Evolutionary conservation across 2,797 vertebrate species (phyloP).

Genomic region (Enteromius radiatus): DNA sequence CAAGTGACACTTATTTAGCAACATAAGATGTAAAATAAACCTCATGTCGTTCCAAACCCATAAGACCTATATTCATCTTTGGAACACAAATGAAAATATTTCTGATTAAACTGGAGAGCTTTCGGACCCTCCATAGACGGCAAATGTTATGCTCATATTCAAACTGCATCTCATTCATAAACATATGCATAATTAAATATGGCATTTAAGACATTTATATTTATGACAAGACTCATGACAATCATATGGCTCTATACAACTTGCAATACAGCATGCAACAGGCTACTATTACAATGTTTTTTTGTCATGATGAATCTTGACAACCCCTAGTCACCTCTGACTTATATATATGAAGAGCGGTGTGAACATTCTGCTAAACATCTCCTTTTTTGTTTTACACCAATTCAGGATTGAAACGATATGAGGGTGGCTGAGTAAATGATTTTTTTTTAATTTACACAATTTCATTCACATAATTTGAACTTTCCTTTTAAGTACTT

Average conservation of each 20-base stretch:
- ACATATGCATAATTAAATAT: neutral
- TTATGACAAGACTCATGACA: neutral
- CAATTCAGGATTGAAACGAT: neutral
- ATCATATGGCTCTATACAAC: neutral
- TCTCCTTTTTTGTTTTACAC: neutral
- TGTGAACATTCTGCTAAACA: neutral
- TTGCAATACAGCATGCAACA: neutral
- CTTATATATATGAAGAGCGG: neutral
- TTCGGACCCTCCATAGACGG: neutral
- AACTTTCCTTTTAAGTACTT: conserved; percentile 1
- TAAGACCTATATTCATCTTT: neutral
- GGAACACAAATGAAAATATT: neutral
- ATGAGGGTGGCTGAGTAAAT: neutral
- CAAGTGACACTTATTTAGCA: no score
- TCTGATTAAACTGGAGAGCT: neutral
- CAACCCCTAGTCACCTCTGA: neutral
- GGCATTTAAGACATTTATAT: no score
- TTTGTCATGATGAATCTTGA: neutral
- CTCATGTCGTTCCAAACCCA: neutral
- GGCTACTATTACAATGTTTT: neutral
- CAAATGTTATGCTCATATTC: neutral
- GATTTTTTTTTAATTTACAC: neutral
- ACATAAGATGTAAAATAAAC: no score
- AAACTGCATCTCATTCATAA: neutral
- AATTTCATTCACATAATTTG: neutral